Evolutionary conservation across 1,140 invertebrate species (phyloP).

Genomic region (Drosophila chauvacae): DNA sequence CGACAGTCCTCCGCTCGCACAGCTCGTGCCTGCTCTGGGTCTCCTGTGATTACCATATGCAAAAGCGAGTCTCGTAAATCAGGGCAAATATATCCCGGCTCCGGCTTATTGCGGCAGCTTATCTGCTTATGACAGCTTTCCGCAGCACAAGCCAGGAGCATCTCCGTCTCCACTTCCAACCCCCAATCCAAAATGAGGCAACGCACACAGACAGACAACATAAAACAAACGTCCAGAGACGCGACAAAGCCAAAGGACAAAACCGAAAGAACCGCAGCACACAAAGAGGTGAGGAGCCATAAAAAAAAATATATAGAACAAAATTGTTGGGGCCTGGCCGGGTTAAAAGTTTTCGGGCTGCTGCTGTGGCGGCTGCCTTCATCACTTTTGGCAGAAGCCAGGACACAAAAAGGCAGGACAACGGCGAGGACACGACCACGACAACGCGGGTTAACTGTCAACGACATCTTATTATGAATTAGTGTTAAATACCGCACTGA

Average conservation of each 20-base stretch:
- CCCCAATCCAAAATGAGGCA: slow-evolving; percentile 53
- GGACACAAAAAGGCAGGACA: slow-evolving; percentile 23
- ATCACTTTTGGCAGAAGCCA: slow-evolving; percentile 59
- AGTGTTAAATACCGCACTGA: slow-evolving; percentile 81
- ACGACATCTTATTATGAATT: slow-evolving; percentile 83
- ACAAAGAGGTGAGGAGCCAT: slow-evolving; percentile 45
- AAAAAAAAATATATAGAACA: slow-evolving; percentile 47
- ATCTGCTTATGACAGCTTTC: slow-evolving; percentile 84
- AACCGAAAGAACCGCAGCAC: slow-evolving; percentile 68
- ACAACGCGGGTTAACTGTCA: slow-evolving; percentile 79
- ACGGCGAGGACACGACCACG: slow-evolving; percentile 32
- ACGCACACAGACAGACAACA: slow-evolving; percentile 72
- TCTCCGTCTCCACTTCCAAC: neutral
- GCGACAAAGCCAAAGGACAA: slow-evolving; percentile 73
- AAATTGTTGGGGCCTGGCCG: slow-evolving; percentile 24
- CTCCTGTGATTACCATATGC: slow-evolving; percentile 80
- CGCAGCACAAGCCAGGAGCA: slow-evolving; percentile 46
- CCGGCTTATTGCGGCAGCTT: slow-evolving; percentile 83
- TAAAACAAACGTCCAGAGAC: slow-evolving; percentile 77
- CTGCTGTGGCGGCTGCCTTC: slow-evolving; percentile 48
- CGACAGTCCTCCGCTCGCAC: neutral
- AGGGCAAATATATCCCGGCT: slow-evolving; percentile 83
- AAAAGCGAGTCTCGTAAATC: slow-evolving; percentile 83
- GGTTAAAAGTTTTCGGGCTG: slow-evolving; percentile 43
- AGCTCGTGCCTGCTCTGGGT: slow-evolving; percentile 21